phyloP scores from a whole-genome alignment of 2,113 vertebrate genomes.

The Vulpes vulpes region DNA sequence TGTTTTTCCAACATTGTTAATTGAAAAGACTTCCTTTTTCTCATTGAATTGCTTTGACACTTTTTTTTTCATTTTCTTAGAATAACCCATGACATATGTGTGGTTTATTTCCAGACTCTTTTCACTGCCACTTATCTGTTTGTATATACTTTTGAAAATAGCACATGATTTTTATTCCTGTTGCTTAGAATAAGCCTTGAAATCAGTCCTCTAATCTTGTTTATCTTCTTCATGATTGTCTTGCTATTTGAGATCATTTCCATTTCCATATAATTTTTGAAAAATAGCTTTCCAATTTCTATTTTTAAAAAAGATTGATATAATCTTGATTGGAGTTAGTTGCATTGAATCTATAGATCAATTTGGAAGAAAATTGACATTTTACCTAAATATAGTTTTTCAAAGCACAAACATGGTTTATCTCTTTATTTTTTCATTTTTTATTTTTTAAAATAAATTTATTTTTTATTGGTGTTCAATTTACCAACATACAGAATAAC shows the following conservation, averaged over 20 bases:
- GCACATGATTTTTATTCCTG: background rate
- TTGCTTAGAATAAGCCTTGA: background rate
- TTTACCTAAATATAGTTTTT: background rate
- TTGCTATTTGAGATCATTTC: slow-evolving; percentile 35
- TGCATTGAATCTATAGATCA: background rate
- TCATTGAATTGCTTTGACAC: background rate
- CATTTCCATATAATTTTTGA: slow-evolving; percentile 15
- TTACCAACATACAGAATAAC: no score
- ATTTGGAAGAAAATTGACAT: background rate
- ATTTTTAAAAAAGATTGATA: background rate
- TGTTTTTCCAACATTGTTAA: background rate
- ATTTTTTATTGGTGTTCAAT: no score
- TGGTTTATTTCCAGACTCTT: background rate
- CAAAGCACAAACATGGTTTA: no score
- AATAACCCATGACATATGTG: background rate
- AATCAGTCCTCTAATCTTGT: slow-evolving; percentile 1
- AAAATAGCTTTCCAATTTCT: background rate
- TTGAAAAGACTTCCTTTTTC: background rate
- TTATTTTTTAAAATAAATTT: no score
- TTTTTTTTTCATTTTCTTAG: background rate
- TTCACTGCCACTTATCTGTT: background rate
- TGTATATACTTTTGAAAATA: background rate
- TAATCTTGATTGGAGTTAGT: background rate
- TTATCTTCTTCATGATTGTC: background rate
- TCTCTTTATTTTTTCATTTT: no score